phyloP scores from a whole-genome alignment of 2,797 vertebrate genomes.

The Galaxias olidus region DNA sequence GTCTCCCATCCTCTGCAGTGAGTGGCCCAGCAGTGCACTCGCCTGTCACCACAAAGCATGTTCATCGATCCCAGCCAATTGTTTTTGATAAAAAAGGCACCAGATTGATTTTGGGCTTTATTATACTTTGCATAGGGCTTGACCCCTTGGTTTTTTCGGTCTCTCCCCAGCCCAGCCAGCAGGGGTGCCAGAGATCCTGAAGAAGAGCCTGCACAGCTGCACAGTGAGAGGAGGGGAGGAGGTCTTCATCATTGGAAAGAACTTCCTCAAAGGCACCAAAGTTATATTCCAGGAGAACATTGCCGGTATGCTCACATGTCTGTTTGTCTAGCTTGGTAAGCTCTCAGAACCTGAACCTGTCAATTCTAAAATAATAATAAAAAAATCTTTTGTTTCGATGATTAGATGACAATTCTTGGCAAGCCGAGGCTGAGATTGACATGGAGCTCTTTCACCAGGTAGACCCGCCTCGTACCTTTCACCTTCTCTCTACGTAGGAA shows the following conservation, averaged over 20 bases:
- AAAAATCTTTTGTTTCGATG: not conserved
- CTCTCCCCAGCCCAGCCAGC: constrained; percentile 89
- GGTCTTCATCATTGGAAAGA: constrained; percentile 97
- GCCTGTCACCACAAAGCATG: too few relatives aligned
- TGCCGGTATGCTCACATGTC: constrained; percentile 75
- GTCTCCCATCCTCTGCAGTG: constrained; percentile 96
- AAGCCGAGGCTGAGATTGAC: constrained; percentile 97
- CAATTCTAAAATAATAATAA: too few relatives aligned
- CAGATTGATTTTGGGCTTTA: too few relatives aligned
- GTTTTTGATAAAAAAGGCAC: too few relatives aligned
- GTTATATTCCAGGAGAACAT: constrained; percentile 96
- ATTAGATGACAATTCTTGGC: constrained; percentile 95
- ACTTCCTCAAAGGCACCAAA: constrained; percentile 99
- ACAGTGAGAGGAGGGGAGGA: constrained; percentile 94
- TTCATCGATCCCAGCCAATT: too few relatives aligned
- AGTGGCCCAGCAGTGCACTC: constrained; percentile 63
- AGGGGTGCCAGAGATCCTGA: constrained; percentile 96
- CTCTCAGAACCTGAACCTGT: not conserved
- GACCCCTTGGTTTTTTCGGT: constrained; percentile 13
- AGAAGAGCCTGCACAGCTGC: constrained; percentile 96
- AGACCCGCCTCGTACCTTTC: constrained; percentile 34
- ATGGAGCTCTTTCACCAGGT: constrained; percentile 99
- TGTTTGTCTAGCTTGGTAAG: not conserved
- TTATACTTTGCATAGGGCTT: too few relatives aligned
- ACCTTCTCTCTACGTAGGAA: too few relatives aligned